Evolutionary conservation across 1,140 invertebrate genomes (phyloP), one percentile per base, ranked within the genome.

Genomic region (Oreohelix idahoensis): DNA sequence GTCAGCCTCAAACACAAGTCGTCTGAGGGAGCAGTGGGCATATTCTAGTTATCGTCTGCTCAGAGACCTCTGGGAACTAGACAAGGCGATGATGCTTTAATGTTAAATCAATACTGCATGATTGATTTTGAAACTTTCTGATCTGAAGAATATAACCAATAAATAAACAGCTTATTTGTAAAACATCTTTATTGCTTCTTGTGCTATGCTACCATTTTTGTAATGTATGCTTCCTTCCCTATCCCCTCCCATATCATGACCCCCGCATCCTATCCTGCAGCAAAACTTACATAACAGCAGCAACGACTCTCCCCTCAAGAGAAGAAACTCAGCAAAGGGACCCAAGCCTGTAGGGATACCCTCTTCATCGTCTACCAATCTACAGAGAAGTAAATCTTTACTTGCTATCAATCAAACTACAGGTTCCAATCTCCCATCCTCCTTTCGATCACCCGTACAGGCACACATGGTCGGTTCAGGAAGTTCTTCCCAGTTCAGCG

Each of bases 361-460:
- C 58, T n/a, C 78, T 36, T 39, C 42, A 58, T 83, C 83, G 78
- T 69, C 76, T 17, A 74, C 45, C 29, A 79, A 42, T 35, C 53
- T 84, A 15, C 86, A 85, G 32, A 73, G 84, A 32, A 86, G 82
- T 53, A 78, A 84, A 38, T 86, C 85, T 26, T 39, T 84, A 66
- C 79, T 81, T 29, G 20, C 76, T 51, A 32, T 73, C 73, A 81
- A 77, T 39, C 84, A 84, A 42, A 39, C 58, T 8, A 17, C 5
- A 20, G 45, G 5, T 58, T 53, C 76, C 49, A 4, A 36, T 38
- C 29, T 49, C 53, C 23, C 51, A 29, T 29, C 70, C 69, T 36
- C 69, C 29, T 32, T 49, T 39, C 17, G 26, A 11, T 66, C 77
- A n/a, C 29, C 77, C 49, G 20, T 36, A 32, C 0, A 29, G 10